Evolutionary conservation across 1,140 invertebrate genomes (phyloP), one percentile per base, ranked within the genome.

Genomic region (Paracyclopina nana): DNA sequence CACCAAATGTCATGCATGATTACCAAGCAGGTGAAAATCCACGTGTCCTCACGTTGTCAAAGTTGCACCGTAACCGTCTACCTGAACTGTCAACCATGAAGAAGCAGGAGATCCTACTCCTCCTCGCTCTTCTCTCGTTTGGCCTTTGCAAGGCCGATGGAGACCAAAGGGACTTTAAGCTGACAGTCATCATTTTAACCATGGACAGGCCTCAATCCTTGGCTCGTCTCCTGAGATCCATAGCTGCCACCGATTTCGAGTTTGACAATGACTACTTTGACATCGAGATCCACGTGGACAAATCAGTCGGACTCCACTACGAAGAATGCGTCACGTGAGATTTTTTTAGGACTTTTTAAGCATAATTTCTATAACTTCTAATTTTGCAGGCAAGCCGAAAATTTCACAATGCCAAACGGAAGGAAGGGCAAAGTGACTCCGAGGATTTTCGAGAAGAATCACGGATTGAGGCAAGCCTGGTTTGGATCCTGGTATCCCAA

Each of bases 201-300:
- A 52, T 52, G 50, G 28, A 52, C 40, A 8, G 50, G 16, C 50
- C 38, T 18, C 14, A 52, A 4, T 52, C 50, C 30, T 27, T 52
- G 12, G 14, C 6, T n/a, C 14, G 50, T 18, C 34, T 52, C 11
- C 40, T 52, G 20, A 6, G 27, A 14, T 46, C 31, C 6, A 16
- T 52, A 9, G 40, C 42, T 20, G 43, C 42, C 3, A 52, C 50
- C 4, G 31, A 46, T 11, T 52, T 52, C 28, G 50, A 52, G 8
- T 14, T 24, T 14, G 22, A 44, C 12, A n/a, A 50, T 9, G 50
- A 52, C 16, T 27, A 44, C 16, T 41, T 50, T 41, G 34, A 50
- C 29, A 20, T 50, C n/a, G 48, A 50, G 48, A 50, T 50, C 16
- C 48, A 50, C 40, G 48, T 50, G 31, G 48, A 50, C 34, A 50